phyloP scores from a whole-genome alignment of 2,888 invertebrate genomes.

The Cecidostiba fungosa region DNA sequence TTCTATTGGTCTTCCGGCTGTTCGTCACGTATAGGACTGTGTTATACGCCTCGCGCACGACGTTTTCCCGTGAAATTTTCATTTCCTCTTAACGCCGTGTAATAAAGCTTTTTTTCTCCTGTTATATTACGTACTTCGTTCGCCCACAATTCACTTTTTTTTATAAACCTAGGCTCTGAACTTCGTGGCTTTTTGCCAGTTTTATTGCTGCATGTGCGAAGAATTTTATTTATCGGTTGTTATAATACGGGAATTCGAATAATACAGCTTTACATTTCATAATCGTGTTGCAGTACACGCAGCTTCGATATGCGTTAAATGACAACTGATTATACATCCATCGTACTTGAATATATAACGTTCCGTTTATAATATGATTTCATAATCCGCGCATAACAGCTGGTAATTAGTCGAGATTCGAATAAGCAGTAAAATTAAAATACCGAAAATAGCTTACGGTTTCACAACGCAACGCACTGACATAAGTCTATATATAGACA shows the following conservation, averaged over 20 bases:
- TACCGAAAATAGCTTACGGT: too few relatives aligned
- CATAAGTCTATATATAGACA: neutral
- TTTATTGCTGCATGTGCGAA: neutral
- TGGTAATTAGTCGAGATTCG: too few relatives aligned
- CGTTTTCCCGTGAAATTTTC: conserved; percentile 26
- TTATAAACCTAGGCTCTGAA: neutral
- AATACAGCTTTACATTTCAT: neutral
- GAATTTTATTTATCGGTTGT: neutral
- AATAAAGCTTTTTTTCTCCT: neutral
- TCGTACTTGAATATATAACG: too few relatives aligned
- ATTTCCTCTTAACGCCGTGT: conserved; percentile 21
- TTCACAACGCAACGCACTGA: neutral
- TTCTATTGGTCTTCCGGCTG: conserved; percentile 30
- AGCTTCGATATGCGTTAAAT: too few relatives aligned
- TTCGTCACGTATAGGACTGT: conserved; percentile 29
- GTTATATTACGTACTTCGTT: too few relatives aligned
- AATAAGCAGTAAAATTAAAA: too few relatives aligned
- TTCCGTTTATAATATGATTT: too few relatives aligned
- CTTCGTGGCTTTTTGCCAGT: neutral
- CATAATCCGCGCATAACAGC: too few relatives aligned
- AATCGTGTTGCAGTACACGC: too few relatives aligned
- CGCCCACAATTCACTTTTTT: neutral
- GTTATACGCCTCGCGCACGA: neutral
- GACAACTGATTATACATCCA: too few relatives aligned
- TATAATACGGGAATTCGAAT: neutral